Evolutionary conservation across 1,140 invertebrate genomes (phyloP).

Genomic region (Neodiprion fabricii): DNA sequence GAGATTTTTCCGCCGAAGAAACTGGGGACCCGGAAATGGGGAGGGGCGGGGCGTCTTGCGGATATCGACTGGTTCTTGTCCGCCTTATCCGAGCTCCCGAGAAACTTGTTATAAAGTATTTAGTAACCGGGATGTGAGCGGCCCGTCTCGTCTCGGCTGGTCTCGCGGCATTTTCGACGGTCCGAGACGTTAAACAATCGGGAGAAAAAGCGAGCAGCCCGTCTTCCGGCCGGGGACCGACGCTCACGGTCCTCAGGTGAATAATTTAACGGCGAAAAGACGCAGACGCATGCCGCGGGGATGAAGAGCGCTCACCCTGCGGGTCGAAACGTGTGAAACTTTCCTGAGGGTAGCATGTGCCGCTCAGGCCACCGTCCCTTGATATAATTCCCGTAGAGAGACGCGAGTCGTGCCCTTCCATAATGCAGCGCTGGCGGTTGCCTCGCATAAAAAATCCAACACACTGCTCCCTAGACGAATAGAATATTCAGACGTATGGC

Average conservation of each 20-base stretch:
- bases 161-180: constrained; percentile 18
- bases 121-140: constrained; percentile 32
- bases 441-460: constrained; percentile 31
- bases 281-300: not conserved
- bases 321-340: not conserved
- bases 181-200: no score
- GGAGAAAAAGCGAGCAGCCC: no score
- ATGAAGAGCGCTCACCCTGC: not conserved
- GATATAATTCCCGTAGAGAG: constrained; percentile 26
- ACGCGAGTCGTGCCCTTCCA: constrained; percentile 24
- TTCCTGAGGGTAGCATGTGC: constrained; percentile 18
- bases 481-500: constrained; percentile 13
- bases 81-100: not conserved
- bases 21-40: constrained; percentile 21
- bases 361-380: constrained; percentile 12
- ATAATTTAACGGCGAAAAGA: not conserved
- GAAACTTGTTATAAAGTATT: constrained; percentile 18
- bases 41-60: constrained; percentile 30
- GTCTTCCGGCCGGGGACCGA: not conserved
- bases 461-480: constrained; percentile 25
- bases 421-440: constrained; percentile 28
- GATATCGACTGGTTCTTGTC: constrained; percentile 28
- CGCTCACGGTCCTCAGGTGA: not conserved
- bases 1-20: constrained; percentile 39
- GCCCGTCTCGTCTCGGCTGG: not conserved